These are phyloP conservation scores for Poeciliopsis turrubarensis DNA, from an alignment of 2,113 vertebrate species.

Conservation along the genomic window DNA sequence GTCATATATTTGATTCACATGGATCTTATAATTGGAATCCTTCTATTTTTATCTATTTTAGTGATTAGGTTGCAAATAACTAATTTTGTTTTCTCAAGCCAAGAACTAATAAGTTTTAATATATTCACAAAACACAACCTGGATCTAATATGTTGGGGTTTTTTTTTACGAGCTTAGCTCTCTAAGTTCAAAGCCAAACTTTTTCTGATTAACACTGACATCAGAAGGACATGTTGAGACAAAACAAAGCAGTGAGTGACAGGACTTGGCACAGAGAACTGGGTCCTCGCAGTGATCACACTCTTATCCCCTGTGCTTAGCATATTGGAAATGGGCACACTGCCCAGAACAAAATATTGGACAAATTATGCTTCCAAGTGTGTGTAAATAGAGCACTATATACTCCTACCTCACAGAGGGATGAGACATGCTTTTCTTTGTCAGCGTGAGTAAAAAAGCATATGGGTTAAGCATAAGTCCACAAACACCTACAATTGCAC, in stretches of 20 bases:
- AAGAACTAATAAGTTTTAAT: constrained; percentile 1
- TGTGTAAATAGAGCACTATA: constrained; percentile 17
- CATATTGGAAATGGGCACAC: constrained; percentile 69
- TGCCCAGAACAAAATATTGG: constrained; percentile 75
- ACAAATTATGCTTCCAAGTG: constrained; percentile 54
- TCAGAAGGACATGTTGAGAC: constrained; percentile 46
- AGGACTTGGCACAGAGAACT: constrained; percentile 59
- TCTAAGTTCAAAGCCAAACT: constrained; percentile 26
- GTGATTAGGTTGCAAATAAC: too few relatives aligned
- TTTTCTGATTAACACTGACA: constrained; percentile 49
- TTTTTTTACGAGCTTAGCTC: constrained; percentile 27
- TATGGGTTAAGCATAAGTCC: constrained; percentile 44
- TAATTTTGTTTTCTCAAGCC: too few relatives aligned
- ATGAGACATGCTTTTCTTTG: constrained; percentile 35
- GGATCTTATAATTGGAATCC: too few relatives aligned
- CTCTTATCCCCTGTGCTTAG: constrained; percentile 68
- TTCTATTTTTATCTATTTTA: too few relatives aligned
- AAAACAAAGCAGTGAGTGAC: constrained; percentile 67
- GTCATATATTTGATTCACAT: too few relatives aligned
- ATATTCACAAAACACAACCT: constrained; percentile 41
- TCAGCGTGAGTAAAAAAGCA: constrained; percentile 21
- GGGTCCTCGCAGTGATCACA: constrained; percentile 68
- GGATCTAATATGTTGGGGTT: constrained; percentile 42
- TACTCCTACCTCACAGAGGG: constrained; percentile 35
- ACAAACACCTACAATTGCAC: constrained; percentile 22